These are phyloP conservation scores for Procambarus clarkii DNA, from an alignment of 1,140 invertebrate species.

Conservation along the genomic window DNA sequence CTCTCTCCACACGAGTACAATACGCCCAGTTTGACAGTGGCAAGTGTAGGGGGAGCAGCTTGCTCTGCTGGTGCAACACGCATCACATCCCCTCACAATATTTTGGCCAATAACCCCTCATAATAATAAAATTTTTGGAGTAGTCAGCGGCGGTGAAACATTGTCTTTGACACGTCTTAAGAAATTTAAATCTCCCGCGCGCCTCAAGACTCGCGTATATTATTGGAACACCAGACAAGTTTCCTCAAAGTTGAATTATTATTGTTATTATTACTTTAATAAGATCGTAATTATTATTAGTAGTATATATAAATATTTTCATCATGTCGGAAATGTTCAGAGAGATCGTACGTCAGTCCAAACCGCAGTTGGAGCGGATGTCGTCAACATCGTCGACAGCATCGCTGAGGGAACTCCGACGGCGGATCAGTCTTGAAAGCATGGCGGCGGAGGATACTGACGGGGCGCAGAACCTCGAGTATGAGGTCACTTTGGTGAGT, in stretches of 20 bases:
- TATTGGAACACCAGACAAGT: conserved; percentile 23
- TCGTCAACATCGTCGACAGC: conserved; percentile 47
- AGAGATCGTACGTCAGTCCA: conserved; percentile 54
- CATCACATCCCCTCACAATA: neutral
- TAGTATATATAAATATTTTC: conserved; percentile 20
- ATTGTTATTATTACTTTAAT: conserved; percentile 11
- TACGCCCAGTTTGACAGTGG: conserved; percentile 34
- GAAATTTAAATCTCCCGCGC: conserved; percentile 47
- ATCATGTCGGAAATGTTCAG: conserved; percentile 64
- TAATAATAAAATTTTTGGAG: conserved; percentile 7
- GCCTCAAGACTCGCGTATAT: neutral
- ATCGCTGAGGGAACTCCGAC: conserved; percentile 44
- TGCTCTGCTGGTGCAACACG: neutral
- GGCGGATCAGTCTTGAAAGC: conserved; percentile 56
- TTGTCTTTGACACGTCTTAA: neutral
- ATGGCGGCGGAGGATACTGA: conserved; percentile 49
- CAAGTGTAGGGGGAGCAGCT: conserved; percentile 47
- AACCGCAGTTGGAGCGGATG: conserved; percentile 45
- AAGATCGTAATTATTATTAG: conserved; percentile 22
- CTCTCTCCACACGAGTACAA: conserved; percentile 39
- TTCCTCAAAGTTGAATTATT: neutral
- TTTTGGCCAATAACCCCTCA: neutral
- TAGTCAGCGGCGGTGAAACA: neutral
- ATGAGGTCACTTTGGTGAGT: conserved; percentile 66
- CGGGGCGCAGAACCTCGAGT: conserved; percentile 55